Evolutionary conservation across 2,113 vertebrate genomes (phyloP).

Genomic region (Promerops cafer): DNA sequence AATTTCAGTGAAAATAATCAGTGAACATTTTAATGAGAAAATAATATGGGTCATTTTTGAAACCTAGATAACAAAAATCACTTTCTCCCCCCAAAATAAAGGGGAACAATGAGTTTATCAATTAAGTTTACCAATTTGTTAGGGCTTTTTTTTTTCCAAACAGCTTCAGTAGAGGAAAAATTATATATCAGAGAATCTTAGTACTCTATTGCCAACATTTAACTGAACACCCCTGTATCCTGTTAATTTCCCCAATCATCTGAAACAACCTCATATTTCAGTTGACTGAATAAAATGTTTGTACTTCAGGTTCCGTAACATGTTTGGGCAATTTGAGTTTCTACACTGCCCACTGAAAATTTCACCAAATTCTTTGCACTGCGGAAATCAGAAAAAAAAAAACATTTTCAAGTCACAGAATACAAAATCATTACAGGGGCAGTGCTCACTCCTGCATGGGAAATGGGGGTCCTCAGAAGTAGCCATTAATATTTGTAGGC

Average conservation of each 20-base stretch:
- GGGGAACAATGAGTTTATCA: not conserved
- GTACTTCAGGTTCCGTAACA: not conserved
- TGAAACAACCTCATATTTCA: not conserved
- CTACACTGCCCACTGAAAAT: not conserved
- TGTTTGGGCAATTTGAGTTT: not conserved
- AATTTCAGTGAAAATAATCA: not conserved
- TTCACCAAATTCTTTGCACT: not conserved
- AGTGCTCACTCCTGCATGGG: not conserved
- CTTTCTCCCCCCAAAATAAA: not conserved
- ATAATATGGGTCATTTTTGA: not conserved
- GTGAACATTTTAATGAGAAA: not conserved
- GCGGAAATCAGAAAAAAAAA: not conserved
- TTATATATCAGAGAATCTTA: not conserved
- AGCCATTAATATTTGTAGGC: not conserved
- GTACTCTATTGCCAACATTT: not conserved
- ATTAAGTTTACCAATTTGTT: not conserved
- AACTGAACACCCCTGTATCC: not conserved
- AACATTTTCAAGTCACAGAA: not conserved
- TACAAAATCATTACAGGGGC: accelerated
- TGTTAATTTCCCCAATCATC: not conserved
- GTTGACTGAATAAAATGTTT: not conserved
- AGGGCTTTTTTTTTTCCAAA: accelerated
- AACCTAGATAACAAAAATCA: not conserved
- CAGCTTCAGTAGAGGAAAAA: not conserved
- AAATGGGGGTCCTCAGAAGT: not conserved